Percentiles rank a stretch among this genome's conserved stretches.
Conservation (phyloP, 2,113 vertebrate species). For the Capreolus pygargus region DNA sequence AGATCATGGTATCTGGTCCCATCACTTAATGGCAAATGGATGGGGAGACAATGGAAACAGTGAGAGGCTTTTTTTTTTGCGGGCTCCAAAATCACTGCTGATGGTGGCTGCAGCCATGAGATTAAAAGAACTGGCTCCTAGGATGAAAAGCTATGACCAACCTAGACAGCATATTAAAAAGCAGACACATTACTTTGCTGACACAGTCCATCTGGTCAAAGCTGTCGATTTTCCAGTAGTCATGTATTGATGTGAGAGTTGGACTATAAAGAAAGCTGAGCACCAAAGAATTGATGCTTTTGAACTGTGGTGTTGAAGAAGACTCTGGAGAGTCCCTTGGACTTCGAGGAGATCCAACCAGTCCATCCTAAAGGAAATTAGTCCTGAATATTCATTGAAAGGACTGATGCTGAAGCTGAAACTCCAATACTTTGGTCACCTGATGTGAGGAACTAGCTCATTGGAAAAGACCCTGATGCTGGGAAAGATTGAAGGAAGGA, state of each 20-base stretch:
- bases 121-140: not conserved
- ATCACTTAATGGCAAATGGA: not conserved
- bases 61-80: not conserved
- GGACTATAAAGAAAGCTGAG: not conserved
- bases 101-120: not conserved
- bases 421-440: not conserved
- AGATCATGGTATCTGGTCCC: not conserved
- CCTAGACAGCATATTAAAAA: not conserved
- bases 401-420: not conserved
- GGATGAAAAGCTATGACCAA: not conserved
- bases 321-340: not conserved
- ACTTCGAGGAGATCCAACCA: not conserved
- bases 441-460: not conserved
- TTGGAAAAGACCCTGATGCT: not conserved
- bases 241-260: accelerated
- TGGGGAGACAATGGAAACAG: not conserved
- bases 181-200: not conserved
- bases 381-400: not conserved
- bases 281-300: not conserved
- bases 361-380: not conserved
- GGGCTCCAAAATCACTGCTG: not conserved
- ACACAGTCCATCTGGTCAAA: not conserved
- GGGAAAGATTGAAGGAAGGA: not conserved
- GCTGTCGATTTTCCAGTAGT: not conserved
- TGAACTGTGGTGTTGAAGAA: not conserved